Evolutionary conservation across 2,888 invertebrate genomes (phyloP).

Genomic region (Noctua janthe): DNA sequence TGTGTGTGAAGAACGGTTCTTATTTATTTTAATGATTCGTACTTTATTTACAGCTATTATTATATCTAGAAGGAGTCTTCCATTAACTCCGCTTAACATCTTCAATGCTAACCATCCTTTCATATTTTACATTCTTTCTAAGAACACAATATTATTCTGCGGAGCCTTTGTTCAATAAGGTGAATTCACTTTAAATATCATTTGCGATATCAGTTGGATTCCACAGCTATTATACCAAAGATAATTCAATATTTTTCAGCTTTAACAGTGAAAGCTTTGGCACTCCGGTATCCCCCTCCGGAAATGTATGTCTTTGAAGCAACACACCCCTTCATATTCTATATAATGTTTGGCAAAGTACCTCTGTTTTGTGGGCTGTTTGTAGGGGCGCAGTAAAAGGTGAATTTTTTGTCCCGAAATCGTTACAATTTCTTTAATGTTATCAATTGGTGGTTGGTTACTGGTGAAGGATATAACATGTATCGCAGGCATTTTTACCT

Average conservation of each 20-base stretch:
- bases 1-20: background rate
- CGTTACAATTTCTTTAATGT: background rate
- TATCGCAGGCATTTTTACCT: slow-evolving; percentile 15
- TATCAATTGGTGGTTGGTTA: slow-evolving; percentile 11
- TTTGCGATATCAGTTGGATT: slow-evolving; percentile 33
- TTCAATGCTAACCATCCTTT: slow-evolving; percentile 68
- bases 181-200: slow-evolving; percentile 15
- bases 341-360: slow-evolving; percentile 29
- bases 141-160: slow-evolving; percentile 57
- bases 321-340: slow-evolving; percentile 52
- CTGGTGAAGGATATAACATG: slow-evolving; percentile 37
- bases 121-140: slow-evolving; percentile 56
- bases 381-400: slow-evolving; percentile 51
- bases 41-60: slow-evolving; percentile 43
- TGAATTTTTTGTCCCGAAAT: slow-evolving; percentile 23
- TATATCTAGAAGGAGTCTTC: slow-evolving; percentile 41
- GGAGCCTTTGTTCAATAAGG: slow-evolving; percentile 59
- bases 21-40: slow-evolving; percentile 14
- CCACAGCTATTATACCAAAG: background rate
- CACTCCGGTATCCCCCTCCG: slow-evolving; percentile 32
- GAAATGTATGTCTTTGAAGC: slow-evolving; percentile 53
- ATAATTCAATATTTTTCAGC: slow-evolving; percentile 31
- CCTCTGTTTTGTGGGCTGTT: slow-evolving; percentile 53
- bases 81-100: slow-evolving; percentile 31
- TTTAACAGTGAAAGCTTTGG: slow-evolving; percentile 1